Percentiles rank a stretch among this genome's conserved stretches.
phyloP scores from a whole-genome alignment of 2,113 vertebrate species.

The Recurvirostra avosetta region DNA sequence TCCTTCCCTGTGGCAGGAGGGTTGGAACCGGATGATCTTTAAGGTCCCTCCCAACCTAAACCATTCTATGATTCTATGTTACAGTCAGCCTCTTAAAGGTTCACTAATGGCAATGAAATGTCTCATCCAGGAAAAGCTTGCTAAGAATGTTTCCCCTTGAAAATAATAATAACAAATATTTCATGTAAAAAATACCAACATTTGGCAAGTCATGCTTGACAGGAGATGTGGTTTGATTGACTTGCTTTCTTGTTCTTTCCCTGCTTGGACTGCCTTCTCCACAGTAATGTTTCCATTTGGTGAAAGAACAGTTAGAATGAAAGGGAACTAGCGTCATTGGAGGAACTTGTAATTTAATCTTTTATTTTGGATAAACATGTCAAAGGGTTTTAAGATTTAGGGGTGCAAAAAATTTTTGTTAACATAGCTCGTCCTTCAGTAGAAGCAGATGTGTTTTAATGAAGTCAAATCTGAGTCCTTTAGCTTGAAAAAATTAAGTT shows the following conservation, averaged over 20 bases:
- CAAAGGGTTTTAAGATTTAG: neutral
- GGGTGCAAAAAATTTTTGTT: neutral
- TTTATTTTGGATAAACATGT: neutral
- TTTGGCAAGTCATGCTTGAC: neutral
- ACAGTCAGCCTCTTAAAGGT: rapidly evolving
- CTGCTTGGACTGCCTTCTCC: neutral
- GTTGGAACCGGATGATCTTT: no score
- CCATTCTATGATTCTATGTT: no score
- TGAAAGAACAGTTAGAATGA: neutral
- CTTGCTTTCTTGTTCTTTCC: neutral
- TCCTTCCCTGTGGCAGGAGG: no score
- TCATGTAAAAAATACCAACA: neutral
- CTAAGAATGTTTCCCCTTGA: neutral
- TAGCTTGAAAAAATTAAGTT: neutral
- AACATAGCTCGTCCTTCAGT: neutral
- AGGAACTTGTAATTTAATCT: neutral
- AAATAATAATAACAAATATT: neutral
- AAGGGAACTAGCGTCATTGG: neutral
- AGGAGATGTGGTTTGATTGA: neutral
- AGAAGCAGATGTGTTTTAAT: neutral
- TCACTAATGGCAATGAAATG: neutral
- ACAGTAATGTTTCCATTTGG: neutral
- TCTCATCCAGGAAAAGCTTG: neutral
- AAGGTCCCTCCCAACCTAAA: no score
- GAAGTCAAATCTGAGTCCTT: neutral